A percentile compares a stretch with the other conserved stretches of the same genome.
Conservation (phyloP, 2,888 invertebrate species). For the Saturnia pavonia region DNA sequence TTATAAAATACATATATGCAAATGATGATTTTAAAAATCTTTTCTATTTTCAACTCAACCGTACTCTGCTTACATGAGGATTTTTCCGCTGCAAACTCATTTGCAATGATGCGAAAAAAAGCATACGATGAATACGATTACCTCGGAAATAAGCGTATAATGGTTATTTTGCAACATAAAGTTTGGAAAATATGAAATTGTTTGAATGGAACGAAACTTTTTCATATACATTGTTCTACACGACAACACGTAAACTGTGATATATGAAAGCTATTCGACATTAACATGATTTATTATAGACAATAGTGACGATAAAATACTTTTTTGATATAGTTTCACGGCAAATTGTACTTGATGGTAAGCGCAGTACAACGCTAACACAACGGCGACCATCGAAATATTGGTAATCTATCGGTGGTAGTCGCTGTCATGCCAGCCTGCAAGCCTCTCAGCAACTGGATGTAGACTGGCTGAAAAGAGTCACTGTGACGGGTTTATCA, state of each 20-base stretch:
- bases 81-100: neutral
- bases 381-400: neutral
- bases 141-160: neutral
- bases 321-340: too few species aligned
- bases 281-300: neutral
- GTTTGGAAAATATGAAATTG: slow-evolving; percentile 4
- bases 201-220: slow-evolving; percentile 7
- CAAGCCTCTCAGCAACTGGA: neutral
- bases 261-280: neutral
- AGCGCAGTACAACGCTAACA: neutral
- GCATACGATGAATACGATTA: neutral
- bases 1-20: neutral
- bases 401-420: neutral
- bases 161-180: slow-evolving; percentile 8
- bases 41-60: neutral
- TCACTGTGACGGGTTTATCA: neutral
- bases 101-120: neutral
- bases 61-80: neutral
- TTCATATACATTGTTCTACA: neutral
- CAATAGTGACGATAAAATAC: neutral
- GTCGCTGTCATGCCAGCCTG: too few species aligned
- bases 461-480: neutral
- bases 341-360: neutral
- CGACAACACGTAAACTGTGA: slow-evolving; percentile 2
- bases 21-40: neutral